Percentiles rank a stretch among this genome's conserved stretches.
Evolutionary conservation across 1,140 invertebrate genomes (phyloP).

Genomic region (Tetramorium alpestre): DNA sequence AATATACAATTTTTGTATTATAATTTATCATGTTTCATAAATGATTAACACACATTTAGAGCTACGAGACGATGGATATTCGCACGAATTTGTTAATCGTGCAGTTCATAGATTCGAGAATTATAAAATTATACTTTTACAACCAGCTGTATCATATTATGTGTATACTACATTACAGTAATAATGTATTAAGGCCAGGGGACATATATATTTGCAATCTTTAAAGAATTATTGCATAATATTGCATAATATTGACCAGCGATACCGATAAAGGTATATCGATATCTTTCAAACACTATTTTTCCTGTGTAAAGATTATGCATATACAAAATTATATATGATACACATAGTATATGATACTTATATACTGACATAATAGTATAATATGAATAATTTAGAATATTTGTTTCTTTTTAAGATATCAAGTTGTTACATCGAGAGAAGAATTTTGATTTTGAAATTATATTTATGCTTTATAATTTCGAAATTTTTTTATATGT

Average conservation of each 20-base stretch:
- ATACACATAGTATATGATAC: neutral
- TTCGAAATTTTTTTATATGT: slow-evolving; percentile 17
- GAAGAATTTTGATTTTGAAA: neutral
- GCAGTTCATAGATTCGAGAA: slow-evolving; percentile 2
- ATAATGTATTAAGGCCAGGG: slow-evolving; percentile 30
- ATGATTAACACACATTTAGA: neutral
- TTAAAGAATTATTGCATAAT: neutral
- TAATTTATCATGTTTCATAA: slow-evolving; percentile 51
- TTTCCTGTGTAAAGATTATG: slow-evolving; percentile 11
- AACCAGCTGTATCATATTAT: slow-evolving; percentile 47
- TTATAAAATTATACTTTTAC: slow-evolving; percentile 35
- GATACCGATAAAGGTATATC: neutral
- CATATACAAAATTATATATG: neutral
- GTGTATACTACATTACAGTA: slow-evolving; percentile 29
- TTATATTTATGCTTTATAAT: slow-evolving; percentile 38
- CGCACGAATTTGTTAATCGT: neutral
- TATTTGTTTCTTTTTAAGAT: slow-evolving; percentile 12
- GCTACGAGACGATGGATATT: neutral
- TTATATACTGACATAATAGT: slow-evolving; percentile 20
- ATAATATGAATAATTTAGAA: slow-evolving; percentile 24
- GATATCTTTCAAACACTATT: slow-evolving; percentile 12
- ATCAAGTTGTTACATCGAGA: slow-evolving; percentile 24
- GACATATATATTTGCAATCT: slow-evolving; percentile 43
- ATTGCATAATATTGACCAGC: neutral
- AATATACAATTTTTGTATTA: slow-evolving; percentile 59